Evolutionary conservation across 2,888 invertebrate genomes (phyloP).

Genomic region (Falcaria lacertinaria): DNA sequence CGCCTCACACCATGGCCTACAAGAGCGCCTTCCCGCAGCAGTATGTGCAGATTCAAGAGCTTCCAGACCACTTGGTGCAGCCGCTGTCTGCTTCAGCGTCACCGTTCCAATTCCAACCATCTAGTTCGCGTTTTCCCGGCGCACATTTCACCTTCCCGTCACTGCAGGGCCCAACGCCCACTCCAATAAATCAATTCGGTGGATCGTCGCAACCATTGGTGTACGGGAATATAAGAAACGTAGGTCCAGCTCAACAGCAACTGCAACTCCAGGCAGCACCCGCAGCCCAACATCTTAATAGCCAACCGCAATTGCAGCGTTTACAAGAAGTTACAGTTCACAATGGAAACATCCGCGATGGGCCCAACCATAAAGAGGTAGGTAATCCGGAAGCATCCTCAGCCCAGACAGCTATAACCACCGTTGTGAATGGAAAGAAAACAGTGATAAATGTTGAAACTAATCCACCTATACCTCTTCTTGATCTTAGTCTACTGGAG

Average conservation of each 20-base stretch:
- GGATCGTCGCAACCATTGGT: conserved; percentile 38
- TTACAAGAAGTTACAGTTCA: conserved; percentile 25
- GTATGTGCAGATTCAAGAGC: conserved; percentile 58
- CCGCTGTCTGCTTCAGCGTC: conserved; percentile 53
- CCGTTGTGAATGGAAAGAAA: conserved; percentile 56
- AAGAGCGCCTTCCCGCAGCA: conserved; percentile 59
- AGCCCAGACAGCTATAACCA: conserved; percentile 42
- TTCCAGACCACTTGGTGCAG: conserved; percentile 64
- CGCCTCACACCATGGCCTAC: conserved; percentile 51
- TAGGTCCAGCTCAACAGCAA: conserved; percentile 26
- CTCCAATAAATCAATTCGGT: conserved; percentile 32
- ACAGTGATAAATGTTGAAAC: conserved; percentile 54
- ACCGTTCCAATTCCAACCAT: conserved; percentile 43
- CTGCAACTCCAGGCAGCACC: conserved; percentile 20
- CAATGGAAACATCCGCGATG: conserved; percentile 17
- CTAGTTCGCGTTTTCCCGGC: conserved; percentile 44
- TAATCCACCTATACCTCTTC: conserved; percentile 53
- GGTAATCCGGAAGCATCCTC: conserved; percentile 39
- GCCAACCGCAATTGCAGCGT: conserved; percentile 38
- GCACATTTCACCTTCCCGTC: conserved; percentile 45
- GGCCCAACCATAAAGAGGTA: conserved; percentile 24
- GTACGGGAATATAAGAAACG: conserved; percentile 40
- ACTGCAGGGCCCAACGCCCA: conserved; percentile 37
- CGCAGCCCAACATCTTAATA: conserved; percentile 38
- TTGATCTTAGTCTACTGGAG: conserved; percentile 63